phyloP scores from a whole-genome alignment of 2,888 invertebrate species.

The Sialis lutaria region DNA sequence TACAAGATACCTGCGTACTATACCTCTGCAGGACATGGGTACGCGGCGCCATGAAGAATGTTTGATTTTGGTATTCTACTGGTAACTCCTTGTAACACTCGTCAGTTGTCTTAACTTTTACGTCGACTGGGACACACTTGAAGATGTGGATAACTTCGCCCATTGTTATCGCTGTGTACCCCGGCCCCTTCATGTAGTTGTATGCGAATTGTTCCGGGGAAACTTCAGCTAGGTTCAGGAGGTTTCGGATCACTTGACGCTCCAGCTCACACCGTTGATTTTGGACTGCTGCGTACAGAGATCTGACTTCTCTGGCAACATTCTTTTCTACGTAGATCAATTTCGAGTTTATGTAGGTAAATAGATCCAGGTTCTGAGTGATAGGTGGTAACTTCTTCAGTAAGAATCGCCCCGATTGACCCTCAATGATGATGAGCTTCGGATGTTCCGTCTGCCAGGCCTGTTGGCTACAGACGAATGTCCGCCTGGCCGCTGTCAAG shows the following conservation, averaged over 20 bases:
- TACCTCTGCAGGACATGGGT: background rate
- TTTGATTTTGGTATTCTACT: background rate
- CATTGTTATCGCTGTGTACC: background rate
- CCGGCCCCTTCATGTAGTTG: background rate
- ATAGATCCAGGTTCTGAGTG: no score
- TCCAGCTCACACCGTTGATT: background rate
- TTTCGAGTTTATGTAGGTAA: no score
- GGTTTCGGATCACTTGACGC: background rate
- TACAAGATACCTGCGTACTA: background rate
- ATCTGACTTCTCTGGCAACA: no score
- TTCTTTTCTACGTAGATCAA: no score
- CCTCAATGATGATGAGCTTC: no score
- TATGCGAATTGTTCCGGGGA: background rate
- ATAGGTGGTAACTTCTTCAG: no score
- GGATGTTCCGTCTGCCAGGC: no score
- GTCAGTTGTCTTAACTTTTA: background rate
- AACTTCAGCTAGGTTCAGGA: background rate
- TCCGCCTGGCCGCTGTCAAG: no score
- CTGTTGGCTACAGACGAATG: no score
- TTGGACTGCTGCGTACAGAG: background rate
- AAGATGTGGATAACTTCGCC: no score
- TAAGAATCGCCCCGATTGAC: no score
- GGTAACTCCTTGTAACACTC: background rate
- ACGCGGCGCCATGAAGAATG: background rate
- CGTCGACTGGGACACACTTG: no score